Base-by-base conservation (phyloP, 2,113 vertebrate species). In the Grantiella picta region DNA sequence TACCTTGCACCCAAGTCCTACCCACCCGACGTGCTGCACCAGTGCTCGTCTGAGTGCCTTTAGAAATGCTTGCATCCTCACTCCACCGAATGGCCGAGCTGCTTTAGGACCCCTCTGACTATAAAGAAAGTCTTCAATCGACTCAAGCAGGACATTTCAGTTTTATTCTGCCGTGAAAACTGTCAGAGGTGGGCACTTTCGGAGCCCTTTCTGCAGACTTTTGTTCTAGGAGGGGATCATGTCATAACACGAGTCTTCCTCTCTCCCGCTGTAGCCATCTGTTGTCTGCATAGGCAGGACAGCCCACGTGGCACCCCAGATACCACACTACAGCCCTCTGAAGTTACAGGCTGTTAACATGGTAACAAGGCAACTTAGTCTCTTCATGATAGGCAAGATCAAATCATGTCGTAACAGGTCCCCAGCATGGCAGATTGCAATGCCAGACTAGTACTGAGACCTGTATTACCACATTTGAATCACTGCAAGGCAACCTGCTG, bases 341-440 rank as follows among this genome's bases (percentile, higher is more conserved):
- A 82, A 95, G 84, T 72, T 95, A 82, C 47, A 29, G 82, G 63
- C 90, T 83, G 93, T 71, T 90, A 94, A 44, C 79, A 40, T 52
- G 87, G 87, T 66, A 96, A 97, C 82, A 12, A 80, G 79, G 63
- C 82, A 95, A 65, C 85, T 91, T 20, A 14, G 59, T 25, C 88
- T 85, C 90, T 25, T 86, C 75, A 4, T n/a, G 93, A 94, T 36
- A 90, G 71, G 90, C 79, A 68, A 91, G 87, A 90, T 60, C 87
- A 83, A 91, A 83, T 86, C 96, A 56, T 24, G 94, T 86, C 0
- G 0, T 88, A 94, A 94, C 96, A 94, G 29, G 92, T 81, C 85
- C 53, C 79, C 78, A 92, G 82, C 75, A 66, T 1, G 11, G 73
- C 78, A 76, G 82, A 80, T 18, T 91, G 86, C 44, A 94, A 79